These are phyloP conservation scores for Catharus minimus DNA, from an alignment of 2,113 vertebrate species.

Conservation along the genomic window DNA sequence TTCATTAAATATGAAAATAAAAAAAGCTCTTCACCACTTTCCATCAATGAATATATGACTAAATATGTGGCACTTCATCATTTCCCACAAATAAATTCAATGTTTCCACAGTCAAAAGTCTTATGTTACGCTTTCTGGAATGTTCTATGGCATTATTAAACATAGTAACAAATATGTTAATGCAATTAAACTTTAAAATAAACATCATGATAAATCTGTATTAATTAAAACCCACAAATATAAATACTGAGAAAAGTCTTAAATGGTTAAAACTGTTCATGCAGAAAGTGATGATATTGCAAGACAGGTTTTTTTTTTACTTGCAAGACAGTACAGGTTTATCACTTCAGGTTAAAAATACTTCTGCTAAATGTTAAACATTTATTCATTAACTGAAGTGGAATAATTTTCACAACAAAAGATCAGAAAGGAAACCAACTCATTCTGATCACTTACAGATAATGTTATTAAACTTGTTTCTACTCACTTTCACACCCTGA, in stretches of 20 bases:
- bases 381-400: conserved; percentile 30
- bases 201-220: background rate
- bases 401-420: conserved; percentile 35
- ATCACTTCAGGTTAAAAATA: conserved; percentile 15
- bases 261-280: background rate
- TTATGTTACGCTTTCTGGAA: background rate
- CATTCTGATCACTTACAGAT: background rate
- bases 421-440: conserved; percentile 40
- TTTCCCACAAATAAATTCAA: background rate
- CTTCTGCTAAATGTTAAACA: background rate
- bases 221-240: background rate
- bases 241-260: background rate
- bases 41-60: background rate
- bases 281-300: background rate
- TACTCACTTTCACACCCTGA: background rate
- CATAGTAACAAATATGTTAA: background rate
- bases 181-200: background rate
- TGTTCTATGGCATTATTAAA: background rate
- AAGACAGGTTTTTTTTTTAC: background rate
- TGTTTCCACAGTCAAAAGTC: background rate
- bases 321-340: background rate
- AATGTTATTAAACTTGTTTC: conserved; percentile 6
- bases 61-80: background rate
- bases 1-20: background rate
- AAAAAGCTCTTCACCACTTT: background rate